Conservation (phyloP, 2,797 vertebrate species). For the Alcedo quadribrachys region DNA sequence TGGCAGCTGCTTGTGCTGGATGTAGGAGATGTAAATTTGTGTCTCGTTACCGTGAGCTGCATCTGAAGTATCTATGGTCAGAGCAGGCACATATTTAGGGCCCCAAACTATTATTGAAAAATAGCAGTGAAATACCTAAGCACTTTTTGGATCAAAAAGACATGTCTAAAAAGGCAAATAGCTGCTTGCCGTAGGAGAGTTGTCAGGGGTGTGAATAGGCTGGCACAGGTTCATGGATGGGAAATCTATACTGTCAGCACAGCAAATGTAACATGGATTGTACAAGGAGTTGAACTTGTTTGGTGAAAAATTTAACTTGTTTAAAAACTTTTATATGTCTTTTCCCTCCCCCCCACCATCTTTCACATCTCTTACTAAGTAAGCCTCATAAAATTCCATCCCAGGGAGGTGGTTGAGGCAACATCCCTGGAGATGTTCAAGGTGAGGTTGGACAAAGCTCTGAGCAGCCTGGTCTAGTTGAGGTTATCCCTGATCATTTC, state of each 20-base stretch:
- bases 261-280: background rate
- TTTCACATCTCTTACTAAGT: background rate
- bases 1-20: background rate
- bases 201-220: background rate
- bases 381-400: background rate
- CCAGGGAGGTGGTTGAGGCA: no score
- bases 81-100: background rate
- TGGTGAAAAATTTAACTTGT: background rate
- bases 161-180: background rate
- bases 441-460: no score
- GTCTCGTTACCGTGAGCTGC: background rate
- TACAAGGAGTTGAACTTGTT: accelerated
- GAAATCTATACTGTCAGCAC: background rate
- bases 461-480: no score
- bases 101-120: background rate
- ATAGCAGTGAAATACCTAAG: background rate
- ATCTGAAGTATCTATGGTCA: background rate
- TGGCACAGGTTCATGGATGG: background rate
- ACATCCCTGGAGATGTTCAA: no score
- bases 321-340: background rate
- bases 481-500: no score
- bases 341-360: background rate
- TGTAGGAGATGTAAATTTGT: background rate
- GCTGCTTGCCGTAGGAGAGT: background rate
- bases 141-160: background rate